Evolutionary conservation across 2,797 vertebrate species (phyloP).

Genomic region (Erpetoichthys calabaricus): DNA sequence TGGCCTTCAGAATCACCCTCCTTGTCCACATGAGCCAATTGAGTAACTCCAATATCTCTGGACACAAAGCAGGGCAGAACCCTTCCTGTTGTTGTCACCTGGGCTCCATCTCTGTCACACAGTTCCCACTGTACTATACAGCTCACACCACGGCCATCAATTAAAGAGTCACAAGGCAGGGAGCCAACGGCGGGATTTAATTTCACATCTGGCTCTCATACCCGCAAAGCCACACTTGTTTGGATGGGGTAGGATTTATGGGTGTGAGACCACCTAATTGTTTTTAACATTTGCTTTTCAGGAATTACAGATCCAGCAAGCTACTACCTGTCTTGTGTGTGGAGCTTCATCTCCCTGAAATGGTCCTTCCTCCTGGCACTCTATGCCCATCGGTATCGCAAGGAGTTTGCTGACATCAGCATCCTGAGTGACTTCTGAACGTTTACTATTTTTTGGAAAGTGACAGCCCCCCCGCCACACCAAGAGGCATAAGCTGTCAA

Average conservation of each 20-base stretch:
- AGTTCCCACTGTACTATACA: no score
- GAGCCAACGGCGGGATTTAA: neutral
- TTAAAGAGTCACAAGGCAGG: neutral
- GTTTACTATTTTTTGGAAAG: no score
- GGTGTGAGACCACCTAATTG: neutral
- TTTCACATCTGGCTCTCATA: neutral
- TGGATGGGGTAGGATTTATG: neutral
- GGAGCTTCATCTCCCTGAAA: slow-evolving; percentile 83
- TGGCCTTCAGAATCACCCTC: no score
- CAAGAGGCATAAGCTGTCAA: no score
- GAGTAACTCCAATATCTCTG: no score
- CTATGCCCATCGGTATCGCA: slow-evolving; percentile 65
- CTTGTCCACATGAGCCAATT: no score
- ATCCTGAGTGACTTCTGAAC: slow-evolving; percentile 88
- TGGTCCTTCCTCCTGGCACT: slow-evolving; percentile 76
- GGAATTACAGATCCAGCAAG: slow-evolving; percentile 66
- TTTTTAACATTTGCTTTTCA: slow-evolving; percentile 23
- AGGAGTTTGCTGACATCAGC: slow-evolving; percentile 84
- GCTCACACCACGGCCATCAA: no score
- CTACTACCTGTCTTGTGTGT: slow-evolving; percentile 74
- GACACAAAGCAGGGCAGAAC: no score
- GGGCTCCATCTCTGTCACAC: no score
- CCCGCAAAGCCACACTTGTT: no score
- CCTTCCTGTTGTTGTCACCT: no score
- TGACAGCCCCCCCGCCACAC: neutral